A percentile compares a stretch with the other conserved stretches of the same genome.
Evolutionary conservation across 2,113 vertebrate species (phyloP).

Genomic region (Phylloscopus whistleri): DNA sequence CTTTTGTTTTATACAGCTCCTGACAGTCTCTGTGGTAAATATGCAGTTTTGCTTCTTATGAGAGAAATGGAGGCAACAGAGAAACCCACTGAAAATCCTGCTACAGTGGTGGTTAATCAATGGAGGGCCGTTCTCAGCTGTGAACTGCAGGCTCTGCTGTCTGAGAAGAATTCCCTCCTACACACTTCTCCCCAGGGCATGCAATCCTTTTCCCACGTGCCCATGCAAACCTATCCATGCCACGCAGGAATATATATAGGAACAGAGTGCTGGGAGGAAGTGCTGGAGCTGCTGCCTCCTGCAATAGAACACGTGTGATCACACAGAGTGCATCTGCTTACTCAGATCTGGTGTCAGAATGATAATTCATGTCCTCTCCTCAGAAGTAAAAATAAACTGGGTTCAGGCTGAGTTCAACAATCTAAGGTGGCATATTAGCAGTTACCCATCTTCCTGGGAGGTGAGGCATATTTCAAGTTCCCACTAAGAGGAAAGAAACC

Average conservation of each 20-base stretch:
- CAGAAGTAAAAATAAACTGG: conserved; percentile 60
- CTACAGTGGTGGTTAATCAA: neutral
- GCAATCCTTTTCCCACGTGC: neutral
- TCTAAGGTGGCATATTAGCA: neutral
- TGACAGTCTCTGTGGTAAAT: neutral
- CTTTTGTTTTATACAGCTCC: neutral
- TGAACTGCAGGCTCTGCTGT: neutral
- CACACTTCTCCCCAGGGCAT: neutral
- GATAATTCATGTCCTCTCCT: conserved; percentile 6
- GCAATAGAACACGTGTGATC: neutral
- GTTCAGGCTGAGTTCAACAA: conserved; percentile 53
- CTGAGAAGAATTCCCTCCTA: conserved; percentile 14
- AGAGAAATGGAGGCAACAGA: neutral
- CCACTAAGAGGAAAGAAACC: neutral
- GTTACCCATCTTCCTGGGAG: neutral
- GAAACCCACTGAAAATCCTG: neutral
- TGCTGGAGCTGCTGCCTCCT: neutral
- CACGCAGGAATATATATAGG: neutral
- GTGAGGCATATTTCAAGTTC: neutral
- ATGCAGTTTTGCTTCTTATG: neutral
- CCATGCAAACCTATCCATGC: neutral
- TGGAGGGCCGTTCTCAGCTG: neutral
- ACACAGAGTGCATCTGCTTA: neutral
- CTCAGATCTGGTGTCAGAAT: conserved; percentile 35
- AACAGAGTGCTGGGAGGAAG: neutral